Conservation (phyloP, 2,888 invertebrate species). For the Argyresthia albistria region DNA sequence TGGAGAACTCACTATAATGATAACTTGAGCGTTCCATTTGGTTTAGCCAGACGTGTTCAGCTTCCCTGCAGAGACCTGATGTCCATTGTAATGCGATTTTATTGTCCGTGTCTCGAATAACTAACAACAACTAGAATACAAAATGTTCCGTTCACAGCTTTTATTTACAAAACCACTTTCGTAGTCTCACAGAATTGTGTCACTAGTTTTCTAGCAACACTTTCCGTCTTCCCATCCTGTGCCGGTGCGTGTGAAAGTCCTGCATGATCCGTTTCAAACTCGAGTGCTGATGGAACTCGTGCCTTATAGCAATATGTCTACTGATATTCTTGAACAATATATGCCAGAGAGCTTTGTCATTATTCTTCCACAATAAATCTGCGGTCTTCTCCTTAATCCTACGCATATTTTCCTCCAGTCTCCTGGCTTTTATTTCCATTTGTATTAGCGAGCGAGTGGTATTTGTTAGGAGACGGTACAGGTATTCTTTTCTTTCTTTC, state of each 20-base stretch:
- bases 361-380: constrained; percentile 71
- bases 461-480: constrained; percentile 69
- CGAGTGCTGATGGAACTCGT: constrained; percentile 64
- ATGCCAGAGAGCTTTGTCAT: constrained; percentile 68
- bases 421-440: constrained; percentile 71
- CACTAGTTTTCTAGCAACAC: neutral
- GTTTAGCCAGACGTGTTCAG: no score
- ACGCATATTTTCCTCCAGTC: constrained; percentile 71
- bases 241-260: constrained; percentile 39
- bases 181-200: neutral
- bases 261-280: constrained; percentile 60
- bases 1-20: no score
- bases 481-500: constrained; percentile 64
- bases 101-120: no score
- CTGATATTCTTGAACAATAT: constrained; percentile 69
- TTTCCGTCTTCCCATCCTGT: constrained; percentile 35
- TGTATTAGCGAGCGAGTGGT: constrained; percentile 70
- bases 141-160: no score
- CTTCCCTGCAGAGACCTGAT: no score
- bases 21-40: no score
- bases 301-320: constrained; percentile 63
- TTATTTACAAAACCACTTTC: neutral
- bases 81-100: no score
- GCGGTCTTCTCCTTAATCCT: constrained; percentile 70
- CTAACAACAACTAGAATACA: no score